Base-by-base conservation (phyloP, 2,888 invertebrate genomes). In the Xylota sylvarum region DNA sequence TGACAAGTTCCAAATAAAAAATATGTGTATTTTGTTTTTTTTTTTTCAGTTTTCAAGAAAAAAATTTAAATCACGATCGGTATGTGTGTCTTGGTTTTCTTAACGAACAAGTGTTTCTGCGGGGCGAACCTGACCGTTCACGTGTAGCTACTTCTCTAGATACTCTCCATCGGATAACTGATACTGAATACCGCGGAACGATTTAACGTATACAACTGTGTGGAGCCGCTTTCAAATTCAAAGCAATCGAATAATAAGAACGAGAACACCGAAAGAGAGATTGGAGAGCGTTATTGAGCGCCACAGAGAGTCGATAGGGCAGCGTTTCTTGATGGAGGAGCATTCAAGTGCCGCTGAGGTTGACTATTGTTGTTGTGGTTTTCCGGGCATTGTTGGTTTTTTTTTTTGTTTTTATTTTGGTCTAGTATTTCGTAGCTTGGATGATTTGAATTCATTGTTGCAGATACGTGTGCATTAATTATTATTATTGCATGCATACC, bases 161-260 rank as follows among this genome's bases (percentile, higher is more conserved):
- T 76, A 67, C 60, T 72, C 76, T 70, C 70, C 76, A 55, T 67
- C 48, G 76, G 76, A 72, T 77, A 81, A 85, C 85, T 85, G 74
- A 84, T 74, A 85, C 85, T 84, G 74, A 85, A 35, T 35, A 27
- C 35, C 23, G 50, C 17, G 58, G 37, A 52, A 46, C n/a, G 27
- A 27, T 50, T 52, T 43, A 27, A 30, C 60, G 23, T 40, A n/a
- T n/a, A 19, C 5, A 73, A 60, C 60, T 58, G 48, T 50, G 40
- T 73, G 23, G 2, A 30, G 40, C 62, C 19, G 14, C 23, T 40
- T 64, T 52, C 30, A 19, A 64, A 40, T 73, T 17, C 30, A 73
- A 35, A 23, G 50, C 19, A 50, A 48, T 72, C n/a, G 12, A n/a
- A 62, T 14, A 27, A 52, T 30, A 43, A 70, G 65, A 58, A 40